Conservation (phyloP, 1,140 invertebrate species). For the Halesus radiatus region DNA sequence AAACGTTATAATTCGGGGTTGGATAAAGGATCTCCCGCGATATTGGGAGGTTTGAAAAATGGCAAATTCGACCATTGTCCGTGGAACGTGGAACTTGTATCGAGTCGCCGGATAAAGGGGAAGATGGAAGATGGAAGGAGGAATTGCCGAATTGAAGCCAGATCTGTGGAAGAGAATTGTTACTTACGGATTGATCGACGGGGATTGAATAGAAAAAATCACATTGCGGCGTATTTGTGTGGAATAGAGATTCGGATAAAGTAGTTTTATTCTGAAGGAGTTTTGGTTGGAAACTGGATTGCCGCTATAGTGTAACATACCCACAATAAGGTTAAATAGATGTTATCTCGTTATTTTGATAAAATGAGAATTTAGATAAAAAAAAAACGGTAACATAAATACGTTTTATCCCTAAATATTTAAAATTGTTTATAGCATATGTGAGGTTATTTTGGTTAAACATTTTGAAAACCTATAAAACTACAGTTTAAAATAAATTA, state of each 20-base stretch:
- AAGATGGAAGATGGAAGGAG: neutral
- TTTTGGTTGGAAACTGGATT: no score
- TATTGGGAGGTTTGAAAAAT: neutral
- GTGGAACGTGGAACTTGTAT: neutral
- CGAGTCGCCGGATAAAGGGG: neutral
- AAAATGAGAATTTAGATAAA: no score
- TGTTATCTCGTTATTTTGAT: no score
- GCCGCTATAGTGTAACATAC: no score
- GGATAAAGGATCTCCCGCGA: conserved; percentile 15
- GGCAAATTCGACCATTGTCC: neutral
- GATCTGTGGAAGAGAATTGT: conserved; percentile 5
- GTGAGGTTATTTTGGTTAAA: no score
- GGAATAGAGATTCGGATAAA: neutral
- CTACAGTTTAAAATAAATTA: no score
- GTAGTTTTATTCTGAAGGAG: no score
- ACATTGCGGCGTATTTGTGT: conserved; percentile 15
- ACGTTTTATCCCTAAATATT: no score
- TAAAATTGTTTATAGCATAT: no score
- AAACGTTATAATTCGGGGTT: conserved; percentile 22
- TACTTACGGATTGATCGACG: conserved; percentile 28
- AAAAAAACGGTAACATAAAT: no score
- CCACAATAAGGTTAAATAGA: no score
- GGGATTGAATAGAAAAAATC: conserved; percentile 16
- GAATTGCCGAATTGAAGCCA: neutral
- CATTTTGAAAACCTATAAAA: no score